Percentiles rank a stretch among this genome's conserved stretches.
phyloP scores from a whole-genome alignment of 2,888 invertebrate genomes.

The Ormia ochracea region DNA sequence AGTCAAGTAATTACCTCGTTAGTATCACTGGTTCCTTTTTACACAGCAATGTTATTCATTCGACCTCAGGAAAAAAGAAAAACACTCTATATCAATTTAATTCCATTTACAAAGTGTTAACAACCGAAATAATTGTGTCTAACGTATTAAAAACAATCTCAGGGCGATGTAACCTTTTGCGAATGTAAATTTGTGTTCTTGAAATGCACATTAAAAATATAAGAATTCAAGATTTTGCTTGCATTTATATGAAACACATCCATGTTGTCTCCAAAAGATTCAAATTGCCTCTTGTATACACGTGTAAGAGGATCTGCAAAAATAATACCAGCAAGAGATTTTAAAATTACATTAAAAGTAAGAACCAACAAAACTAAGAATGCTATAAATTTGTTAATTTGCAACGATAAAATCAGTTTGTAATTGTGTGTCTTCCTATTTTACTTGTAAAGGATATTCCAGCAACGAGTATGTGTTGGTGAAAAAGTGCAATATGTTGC shows the following conservation, averaged over 20 bases:
- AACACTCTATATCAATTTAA: background rate
- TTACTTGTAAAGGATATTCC: background rate
- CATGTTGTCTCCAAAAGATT: conserved; percentile 26
- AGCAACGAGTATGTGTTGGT: background rate
- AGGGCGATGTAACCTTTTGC: background rate
- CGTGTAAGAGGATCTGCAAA: background rate
- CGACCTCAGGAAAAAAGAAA: no score
- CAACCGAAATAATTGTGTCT: background rate
- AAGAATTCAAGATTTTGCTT: no score
- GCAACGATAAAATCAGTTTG: conserved; percentile 4
- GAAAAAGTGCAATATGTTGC: background rate
- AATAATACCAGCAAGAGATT: background rate
- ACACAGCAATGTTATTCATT: no score
- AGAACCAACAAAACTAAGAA: background rate
- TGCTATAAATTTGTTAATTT: conserved; percentile 49
- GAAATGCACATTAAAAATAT: background rate
- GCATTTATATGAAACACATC: no score
- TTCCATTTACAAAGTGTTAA: background rate
- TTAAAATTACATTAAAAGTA: conserved; percentile 20
- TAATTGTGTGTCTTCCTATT: conserved; percentile 17
- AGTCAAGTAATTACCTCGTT: no score
- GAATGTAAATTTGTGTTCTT: background rate
- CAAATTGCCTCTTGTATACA: conserved; percentile 10
- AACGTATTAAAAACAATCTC: background rate
- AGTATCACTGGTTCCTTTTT: no score